phyloP scores from a whole-genome alignment of 2,797 vertebrate genomes.

The Uromys caudimaculatus region DNA sequence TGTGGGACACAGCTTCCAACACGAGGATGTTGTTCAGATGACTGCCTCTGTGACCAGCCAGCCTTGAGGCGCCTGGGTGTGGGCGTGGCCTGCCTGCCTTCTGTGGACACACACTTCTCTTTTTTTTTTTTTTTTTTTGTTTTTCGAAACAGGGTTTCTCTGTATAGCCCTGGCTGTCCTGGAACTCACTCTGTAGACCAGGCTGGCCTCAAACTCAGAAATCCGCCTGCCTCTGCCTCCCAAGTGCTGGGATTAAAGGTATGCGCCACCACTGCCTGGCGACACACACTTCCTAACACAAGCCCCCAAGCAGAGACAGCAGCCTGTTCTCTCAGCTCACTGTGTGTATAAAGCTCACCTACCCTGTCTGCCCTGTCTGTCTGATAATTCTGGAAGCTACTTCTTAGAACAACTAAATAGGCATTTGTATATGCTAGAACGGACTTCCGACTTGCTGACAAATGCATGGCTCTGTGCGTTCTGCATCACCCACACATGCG shows the following conservation, averaged over 20 bases:
- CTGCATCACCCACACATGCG: background rate
- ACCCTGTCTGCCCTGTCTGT: background rate
- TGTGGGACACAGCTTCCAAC: background rate
- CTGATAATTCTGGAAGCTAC: constrained; percentile 26
- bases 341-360: background rate
- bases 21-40: background rate
- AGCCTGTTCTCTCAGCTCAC: background rate
- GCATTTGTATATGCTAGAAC: background rate
- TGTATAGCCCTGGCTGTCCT: no score
- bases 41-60: background rate
- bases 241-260: no score
- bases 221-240: no score
- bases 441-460: background rate
- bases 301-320: accelerated
- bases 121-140: no score
- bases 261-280: no score
- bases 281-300: background rate
- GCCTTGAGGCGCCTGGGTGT: no score
- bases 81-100: background rate
- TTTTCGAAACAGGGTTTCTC: no score
- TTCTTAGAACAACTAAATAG: background rate
- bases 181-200: no score
- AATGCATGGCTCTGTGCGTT: background rate
- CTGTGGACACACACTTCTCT: background rate
- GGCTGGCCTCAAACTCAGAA: no score